Evolutionary conservation across 2,113 vertebrate genomes (phyloP), one percentile per base, ranked within the genome.

Genomic region (Carassius gibelio): DNA sequence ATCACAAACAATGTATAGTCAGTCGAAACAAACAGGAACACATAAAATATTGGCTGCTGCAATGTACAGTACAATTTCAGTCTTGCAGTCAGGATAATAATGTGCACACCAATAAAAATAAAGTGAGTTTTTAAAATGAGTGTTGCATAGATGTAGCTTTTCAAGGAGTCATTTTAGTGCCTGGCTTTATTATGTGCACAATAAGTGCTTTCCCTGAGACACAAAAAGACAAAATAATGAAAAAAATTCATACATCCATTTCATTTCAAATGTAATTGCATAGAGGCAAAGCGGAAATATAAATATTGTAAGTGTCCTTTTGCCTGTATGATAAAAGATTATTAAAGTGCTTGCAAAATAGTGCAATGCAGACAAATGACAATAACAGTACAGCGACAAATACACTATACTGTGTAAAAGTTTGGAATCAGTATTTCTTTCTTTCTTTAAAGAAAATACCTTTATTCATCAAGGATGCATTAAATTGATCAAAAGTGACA

Each of bases 131-230:
- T 26, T 26, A 26, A 42, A 14, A 61, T 42, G 6, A 61, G 1
- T 79, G 57, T 79, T n/a, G 13, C 57, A 62, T 36, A 71, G 68
- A 79, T 62, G 62, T 38, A 5, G 13, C 36, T 62, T 45, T 57
- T 13, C 15, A n/a, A 59, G 9, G 15, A 4, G 57, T 62, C 21
- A 23, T 13, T 62, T 79, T 79, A 79, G 57, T 79, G 10, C 21
- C 0, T 34, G 52, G 0, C 8, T 34, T 59, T 11, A 38, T 59
- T 38, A 52, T 59, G 15, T 76, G 34, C 75, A 59, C 4, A 78
- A 78, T n/a, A 59, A 21, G 19, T 61, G 76, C 19, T 14, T 61
- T 78, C 34, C 76, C 55, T 78, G 76, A 78, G 55, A 75, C 3
- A 75, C 21, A 48, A 26, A 48, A 74, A n/a, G 10, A 45, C 10